These are phyloP conservation scores for Rhodophaea formosa DNA, from an alignment of 2,888 invertebrate genomes.

Conservation along the genomic window DNA sequence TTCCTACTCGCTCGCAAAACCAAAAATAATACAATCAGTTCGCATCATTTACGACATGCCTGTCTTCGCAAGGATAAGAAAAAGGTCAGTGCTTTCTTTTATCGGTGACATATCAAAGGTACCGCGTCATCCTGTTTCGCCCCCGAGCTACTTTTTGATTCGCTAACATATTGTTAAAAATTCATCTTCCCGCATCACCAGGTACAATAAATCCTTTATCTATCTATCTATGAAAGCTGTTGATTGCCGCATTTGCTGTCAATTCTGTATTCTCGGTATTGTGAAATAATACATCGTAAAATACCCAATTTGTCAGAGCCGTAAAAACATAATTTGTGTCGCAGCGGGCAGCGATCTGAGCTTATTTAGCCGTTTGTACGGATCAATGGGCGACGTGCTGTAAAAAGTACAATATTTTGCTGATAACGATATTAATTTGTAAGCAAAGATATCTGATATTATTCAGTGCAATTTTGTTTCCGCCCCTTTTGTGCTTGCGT, in stretches of 20 bases:
- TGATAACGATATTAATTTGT: too few species aligned
- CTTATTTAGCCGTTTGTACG: constrained; percentile 1
- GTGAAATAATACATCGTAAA: constrained; percentile 41
- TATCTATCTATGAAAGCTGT: too few species aligned
- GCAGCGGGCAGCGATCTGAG: constrained; percentile 28
- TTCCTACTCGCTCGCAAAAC: not conserved
- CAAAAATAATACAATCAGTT: not conserved
- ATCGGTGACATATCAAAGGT: too few species aligned
- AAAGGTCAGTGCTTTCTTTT: too few species aligned
- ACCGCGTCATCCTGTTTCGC: too few species aligned
- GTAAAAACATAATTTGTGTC: constrained; percentile 56
- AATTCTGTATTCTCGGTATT: constrained; percentile 16
- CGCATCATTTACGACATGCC: not conserved
- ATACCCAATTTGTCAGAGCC: constrained; percentile 61
- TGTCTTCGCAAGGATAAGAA: not conserved
- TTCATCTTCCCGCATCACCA: too few species aligned
- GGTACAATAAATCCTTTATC: too few species aligned
- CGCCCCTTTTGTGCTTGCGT: too few species aligned
- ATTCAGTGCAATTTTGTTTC: too few species aligned
- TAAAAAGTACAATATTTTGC: constrained; percentile 1
- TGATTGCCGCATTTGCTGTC: not conserved
- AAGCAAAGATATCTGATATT: too few species aligned
- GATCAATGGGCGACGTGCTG: constrained; percentile 20
- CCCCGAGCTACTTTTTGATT: too few species aligned
- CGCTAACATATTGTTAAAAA: too few species aligned